Evolutionary conservation across 2,113 vertebrate species (phyloP).

Genomic region (Beaufortia kweichowensis): DNA sequence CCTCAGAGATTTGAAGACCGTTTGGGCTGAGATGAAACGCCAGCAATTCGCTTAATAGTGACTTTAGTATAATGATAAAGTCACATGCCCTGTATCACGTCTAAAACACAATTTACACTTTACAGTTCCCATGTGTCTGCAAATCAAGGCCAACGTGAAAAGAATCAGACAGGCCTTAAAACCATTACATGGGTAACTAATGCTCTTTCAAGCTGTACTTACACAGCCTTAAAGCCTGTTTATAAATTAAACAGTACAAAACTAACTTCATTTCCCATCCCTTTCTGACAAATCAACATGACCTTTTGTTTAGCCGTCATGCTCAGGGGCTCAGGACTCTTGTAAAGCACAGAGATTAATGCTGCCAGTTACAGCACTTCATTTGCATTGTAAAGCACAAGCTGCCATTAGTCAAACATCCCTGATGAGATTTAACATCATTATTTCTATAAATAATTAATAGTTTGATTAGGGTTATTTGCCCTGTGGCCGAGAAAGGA

Average conservation of each 20-base stretch:
- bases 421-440: conserved; percentile 33
- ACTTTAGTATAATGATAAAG: conserved; percentile 11
- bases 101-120: conserved; percentile 35
- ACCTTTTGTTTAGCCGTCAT: conserved; percentile 22
- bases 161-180: conserved; percentile 18
- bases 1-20: conserved; percentile 22
- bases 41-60: conserved; percentile 20
- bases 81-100: conserved; percentile 35
- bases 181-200: too few species aligned
- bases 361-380: conserved; percentile 6
- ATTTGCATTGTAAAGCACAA: conserved; percentile 40
- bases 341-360: conserved; percentile 21
- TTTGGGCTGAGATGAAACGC: conserved; percentile 17
- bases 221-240: not conserved
- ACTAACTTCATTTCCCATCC: not conserved
- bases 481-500: not conserved
- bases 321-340: conserved; percentile 9
- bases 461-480: not conserved
- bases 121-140: conserved; percentile 1
- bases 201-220: not conserved
- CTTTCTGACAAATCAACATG: conserved; percentile 17
- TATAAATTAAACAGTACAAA: not conserved
- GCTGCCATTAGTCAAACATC: conserved; percentile 26
- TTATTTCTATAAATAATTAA: conserved; percentile 18
- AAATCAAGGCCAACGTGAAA: not conserved